These are phyloP conservation scores for Canis aureus DNA, from an alignment of 2,113 vertebrate genomes.

Conservation along the genomic window DNA sequence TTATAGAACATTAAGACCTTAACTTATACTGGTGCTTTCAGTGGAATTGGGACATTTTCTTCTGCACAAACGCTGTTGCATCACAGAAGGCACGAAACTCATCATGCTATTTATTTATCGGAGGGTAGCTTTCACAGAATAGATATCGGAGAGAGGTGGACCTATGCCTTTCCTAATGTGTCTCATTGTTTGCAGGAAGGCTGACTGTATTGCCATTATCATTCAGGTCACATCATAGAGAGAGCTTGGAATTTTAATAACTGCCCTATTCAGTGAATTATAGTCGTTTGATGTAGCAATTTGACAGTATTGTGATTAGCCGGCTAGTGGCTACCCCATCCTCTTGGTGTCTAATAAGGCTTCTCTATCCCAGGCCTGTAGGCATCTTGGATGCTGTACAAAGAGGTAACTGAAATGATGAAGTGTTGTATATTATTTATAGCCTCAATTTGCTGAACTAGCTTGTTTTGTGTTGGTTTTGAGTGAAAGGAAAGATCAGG, in stretches of 20 bases:
- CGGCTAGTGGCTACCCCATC: slow-evolving; percentile 25
- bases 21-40: slow-evolving; percentile 58
- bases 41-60: slow-evolving; percentile 57
- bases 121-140: slow-evolving; percentile 6
- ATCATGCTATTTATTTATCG: slow-evolving; percentile 38
- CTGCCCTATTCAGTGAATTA: slow-evolving; percentile 61
- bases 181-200: slow-evolving; percentile 57
- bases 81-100: slow-evolving; percentile 43
- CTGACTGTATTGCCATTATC: slow-evolving; percentile 47
- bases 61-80: slow-evolving; percentile 28
- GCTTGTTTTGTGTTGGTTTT: slow-evolving; percentile 77
- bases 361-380: slow-evolving; percentile 44
- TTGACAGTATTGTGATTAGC: slow-evolving; percentile 72
- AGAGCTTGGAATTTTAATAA: slow-evolving; percentile 75
- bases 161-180: slow-evolving; percentile 11
- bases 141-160: neutral
- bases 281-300: slow-evolving; percentile 33
- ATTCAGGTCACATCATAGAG: slow-evolving; percentile 59
- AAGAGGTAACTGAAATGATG: slow-evolving; percentile 66
- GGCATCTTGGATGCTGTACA: slow-evolving; percentile 74
- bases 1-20: slow-evolving; percentile 68
- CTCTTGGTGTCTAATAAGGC: slow-evolving; percentile 56
- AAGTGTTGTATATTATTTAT: slow-evolving; percentile 78
- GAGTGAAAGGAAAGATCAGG: slow-evolving; percentile 73
- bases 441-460: slow-evolving; percentile 75